A percentile compares a stretch with the other conserved stretches of the same genome.
These are phyloP conservation scores for Fissipunctia ypsillon DNA, from an alignment of 2,888 invertebrate genomes.

Conservation along the genomic window DNA sequence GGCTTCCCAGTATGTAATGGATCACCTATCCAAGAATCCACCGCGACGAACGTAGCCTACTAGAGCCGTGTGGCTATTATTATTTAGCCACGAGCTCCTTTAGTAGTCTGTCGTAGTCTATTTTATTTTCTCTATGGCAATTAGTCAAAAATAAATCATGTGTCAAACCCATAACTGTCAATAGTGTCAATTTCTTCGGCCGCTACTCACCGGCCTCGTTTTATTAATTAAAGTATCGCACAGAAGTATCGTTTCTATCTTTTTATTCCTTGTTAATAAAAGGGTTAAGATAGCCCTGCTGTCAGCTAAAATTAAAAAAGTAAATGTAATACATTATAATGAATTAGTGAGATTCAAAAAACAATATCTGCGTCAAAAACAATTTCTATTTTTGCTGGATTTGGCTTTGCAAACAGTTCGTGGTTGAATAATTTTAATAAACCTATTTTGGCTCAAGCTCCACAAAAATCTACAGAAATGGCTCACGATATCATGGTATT, in stretches of 20 bases:
- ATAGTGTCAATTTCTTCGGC: not conserved
- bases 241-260: not conserved
- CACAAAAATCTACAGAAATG: conserved; percentile 64
- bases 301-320: not conserved
- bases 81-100: no score
- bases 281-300: not conserved
- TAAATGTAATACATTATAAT: not conserved
- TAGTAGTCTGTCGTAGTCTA: no score
- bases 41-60: no score
- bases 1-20: no score
- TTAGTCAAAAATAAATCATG: no score
- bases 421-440: not conserved
- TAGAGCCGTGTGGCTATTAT: no score
- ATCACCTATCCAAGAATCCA: no score
- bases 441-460: not conserved
- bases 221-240: no score
- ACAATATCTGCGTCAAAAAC: not conserved
- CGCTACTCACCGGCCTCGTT: conserved; percentile 10
- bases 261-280: not conserved
- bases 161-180: no score
- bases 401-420: not conserved
- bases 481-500: conserved; percentile 79
- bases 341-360: not conserved
- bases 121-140: no score
- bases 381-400: not conserved